Conservation (phyloP, 1,140 invertebrate species). For the Drosophila oshimai region DNA sequence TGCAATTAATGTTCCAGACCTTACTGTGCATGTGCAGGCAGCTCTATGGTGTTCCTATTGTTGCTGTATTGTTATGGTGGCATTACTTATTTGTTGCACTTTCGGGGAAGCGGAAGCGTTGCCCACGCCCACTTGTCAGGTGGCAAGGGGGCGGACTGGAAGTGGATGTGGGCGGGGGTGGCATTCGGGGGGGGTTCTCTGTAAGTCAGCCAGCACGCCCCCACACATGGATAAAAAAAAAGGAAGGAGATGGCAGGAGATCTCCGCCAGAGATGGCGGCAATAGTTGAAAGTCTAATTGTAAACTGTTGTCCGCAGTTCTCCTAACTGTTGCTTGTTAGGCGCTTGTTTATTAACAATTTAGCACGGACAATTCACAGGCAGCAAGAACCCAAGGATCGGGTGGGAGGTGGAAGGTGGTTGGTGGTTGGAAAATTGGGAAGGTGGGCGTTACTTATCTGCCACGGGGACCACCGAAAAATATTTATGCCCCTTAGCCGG, state of each 20-base stretch:
- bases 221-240: background rate
- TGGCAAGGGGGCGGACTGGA: background rate
- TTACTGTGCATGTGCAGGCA: conserved; percentile 31
- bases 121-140: conserved; percentile 72
- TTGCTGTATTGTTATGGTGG: background rate
- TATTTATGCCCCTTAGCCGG: conserved; percentile 57
- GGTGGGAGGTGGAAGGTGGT: background rate
- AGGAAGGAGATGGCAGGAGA: conserved; percentile 12
- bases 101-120: conserved; percentile 75
- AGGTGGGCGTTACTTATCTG: conserved; percentile 64
- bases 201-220: conserved; percentile 32
- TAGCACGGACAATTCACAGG: conserved; percentile 59
- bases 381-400: conserved; percentile 15
- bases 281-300: conserved; percentile 78
- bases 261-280: conserved; percentile 43
- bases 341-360: conserved; percentile 79
- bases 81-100: conserved; percentile 13
- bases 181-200: conserved; percentile 10
- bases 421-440: background rate
- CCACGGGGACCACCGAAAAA: conserved; percentile 48
- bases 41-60: too few relatives aligned
- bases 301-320: conserved; percentile 73
- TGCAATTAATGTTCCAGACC: conserved; percentile 63
- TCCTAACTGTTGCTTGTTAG: conserved; percentile 75
- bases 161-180: conserved; percentile 8